Evolutionary conservation across 2,113 vertebrate species (phyloP).

Genomic region (Oceanites oceanicus): DNA sequence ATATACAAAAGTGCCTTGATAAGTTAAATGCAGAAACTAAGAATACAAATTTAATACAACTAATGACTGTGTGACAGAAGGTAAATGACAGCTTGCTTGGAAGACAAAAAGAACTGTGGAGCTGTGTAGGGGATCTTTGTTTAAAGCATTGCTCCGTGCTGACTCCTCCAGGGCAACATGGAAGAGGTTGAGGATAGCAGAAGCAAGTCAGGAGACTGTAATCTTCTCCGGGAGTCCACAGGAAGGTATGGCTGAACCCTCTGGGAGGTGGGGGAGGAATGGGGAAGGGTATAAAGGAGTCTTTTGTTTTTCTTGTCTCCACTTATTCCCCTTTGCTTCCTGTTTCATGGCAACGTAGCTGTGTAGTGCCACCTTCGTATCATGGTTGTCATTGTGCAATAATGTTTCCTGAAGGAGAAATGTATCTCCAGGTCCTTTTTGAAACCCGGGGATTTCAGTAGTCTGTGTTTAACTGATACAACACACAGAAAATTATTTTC

Average conservation of each 20-base stretch:
- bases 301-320: neutral
- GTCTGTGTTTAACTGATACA: neutral
- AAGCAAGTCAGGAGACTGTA: neutral
- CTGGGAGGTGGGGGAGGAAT: neutral
- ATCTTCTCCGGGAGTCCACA: neutral
- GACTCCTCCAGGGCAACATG: neutral
- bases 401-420: neutral
- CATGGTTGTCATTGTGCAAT: accelerated
- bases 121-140: neutral
- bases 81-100: neutral
- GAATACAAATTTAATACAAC: neutral
- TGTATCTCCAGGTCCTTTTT: neutral
- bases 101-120: neutral
- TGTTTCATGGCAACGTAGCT: neutral
- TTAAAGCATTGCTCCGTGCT: neutral
- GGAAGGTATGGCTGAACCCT: neutral
- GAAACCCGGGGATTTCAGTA: neutral
- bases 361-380: neutral
- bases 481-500: neutral
- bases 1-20: neutral
- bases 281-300: neutral
- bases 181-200: neutral
- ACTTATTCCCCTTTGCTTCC: neutral
- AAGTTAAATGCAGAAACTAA: neutral
- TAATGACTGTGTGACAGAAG: neutral